Conservation (phyloP, 2,888 invertebrate species). For the Drosophila barbarae region DNA sequence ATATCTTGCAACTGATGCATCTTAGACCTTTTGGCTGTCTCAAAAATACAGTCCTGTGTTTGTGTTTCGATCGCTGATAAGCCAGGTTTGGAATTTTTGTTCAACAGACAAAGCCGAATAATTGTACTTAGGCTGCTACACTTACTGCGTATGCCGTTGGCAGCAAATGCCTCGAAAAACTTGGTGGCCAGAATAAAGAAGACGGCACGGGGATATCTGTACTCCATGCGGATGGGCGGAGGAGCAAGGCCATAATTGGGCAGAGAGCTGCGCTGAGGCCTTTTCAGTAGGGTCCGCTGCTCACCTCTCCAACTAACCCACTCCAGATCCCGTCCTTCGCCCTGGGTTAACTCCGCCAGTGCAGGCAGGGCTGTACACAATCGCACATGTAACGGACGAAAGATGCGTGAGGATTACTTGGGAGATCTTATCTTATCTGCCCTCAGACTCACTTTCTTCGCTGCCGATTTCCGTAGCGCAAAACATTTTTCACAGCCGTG, state of each 20-base stretch:
- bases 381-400: not conserved
- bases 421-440: conserved; percentile 45
- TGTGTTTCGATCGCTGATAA: conserved; percentile 49
- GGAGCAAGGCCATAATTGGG: conserved; percentile 69
- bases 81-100: conserved; percentile 39
- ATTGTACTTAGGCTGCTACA: conserved; percentile 50
- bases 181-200: conserved; percentile 77
- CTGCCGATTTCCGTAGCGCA: conserved; percentile 72
- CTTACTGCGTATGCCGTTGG: conserved; percentile 80
- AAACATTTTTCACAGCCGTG: conserved; percentile 67
- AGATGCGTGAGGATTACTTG: conserved; percentile 3
- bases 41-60: conserved; percentile 36
- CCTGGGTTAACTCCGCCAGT: conserved; percentile 61
- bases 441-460: conserved; percentile 75
- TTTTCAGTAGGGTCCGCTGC: conserved; percentile 39
- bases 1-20: conserved; percentile 13
- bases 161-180: conserved; percentile 79
- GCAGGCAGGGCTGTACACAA: conserved; percentile 64
- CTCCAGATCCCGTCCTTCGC: conserved; percentile 9
- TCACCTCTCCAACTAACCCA: conserved; percentile 34
- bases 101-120: conserved; percentile 45
- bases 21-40: conserved; percentile 14
- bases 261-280: conserved; percentile 45
- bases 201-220: conserved; percentile 78
- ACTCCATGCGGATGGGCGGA: conserved; percentile 56